A percentile compares a stretch with the other conserved stretches of the same genome.
Conservation (phyloP, 2,113 vertebrate genomes). For the Lepisosteus osseus region DNA sequence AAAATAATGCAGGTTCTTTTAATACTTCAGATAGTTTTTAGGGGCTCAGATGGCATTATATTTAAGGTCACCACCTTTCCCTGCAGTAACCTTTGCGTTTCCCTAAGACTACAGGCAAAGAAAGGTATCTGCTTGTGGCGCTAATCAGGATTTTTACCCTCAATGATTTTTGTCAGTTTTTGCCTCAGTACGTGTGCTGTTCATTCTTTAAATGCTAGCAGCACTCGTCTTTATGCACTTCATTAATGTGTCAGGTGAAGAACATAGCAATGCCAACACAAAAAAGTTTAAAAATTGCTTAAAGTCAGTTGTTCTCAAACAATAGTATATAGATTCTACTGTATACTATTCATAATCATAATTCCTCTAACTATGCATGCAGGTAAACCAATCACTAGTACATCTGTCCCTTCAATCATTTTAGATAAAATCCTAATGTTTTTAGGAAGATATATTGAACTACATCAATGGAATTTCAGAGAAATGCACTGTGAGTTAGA, state of each 20-base stretch:
- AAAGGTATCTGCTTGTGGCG: constrained; percentile 45
- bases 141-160: constrained; percentile 44
- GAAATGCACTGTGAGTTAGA: too few relatives aligned
- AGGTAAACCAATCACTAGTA: too few relatives aligned
- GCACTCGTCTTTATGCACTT: constrained; percentile 32
- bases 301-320: too few relatives aligned
- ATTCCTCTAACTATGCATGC: too few relatives aligned
- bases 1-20: too few relatives aligned
- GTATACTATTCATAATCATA: too few relatives aligned
- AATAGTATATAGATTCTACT: too few relatives aligned
- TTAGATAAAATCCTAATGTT: too few relatives aligned
- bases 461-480: too few relatives aligned
- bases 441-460: too few relatives aligned
- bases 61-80: constrained; percentile 8
- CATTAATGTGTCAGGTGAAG: constrained; percentile 23
- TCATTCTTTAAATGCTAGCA: constrained; percentile 33
- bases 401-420: too few relatives aligned
- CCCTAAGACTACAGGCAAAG: constrained; percentile 36
- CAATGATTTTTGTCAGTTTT: constrained; percentile 55
- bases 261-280: constrained; percentile 14
- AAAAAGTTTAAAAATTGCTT: background rate
- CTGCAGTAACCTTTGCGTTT: background rate
- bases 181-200: constrained; percentile 40
- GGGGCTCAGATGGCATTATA: constrained; percentile 8
- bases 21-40: background rate